phyloP scores from a whole-genome alignment of 2,797 vertebrate genomes.

The Botia kubotai region DNA sequence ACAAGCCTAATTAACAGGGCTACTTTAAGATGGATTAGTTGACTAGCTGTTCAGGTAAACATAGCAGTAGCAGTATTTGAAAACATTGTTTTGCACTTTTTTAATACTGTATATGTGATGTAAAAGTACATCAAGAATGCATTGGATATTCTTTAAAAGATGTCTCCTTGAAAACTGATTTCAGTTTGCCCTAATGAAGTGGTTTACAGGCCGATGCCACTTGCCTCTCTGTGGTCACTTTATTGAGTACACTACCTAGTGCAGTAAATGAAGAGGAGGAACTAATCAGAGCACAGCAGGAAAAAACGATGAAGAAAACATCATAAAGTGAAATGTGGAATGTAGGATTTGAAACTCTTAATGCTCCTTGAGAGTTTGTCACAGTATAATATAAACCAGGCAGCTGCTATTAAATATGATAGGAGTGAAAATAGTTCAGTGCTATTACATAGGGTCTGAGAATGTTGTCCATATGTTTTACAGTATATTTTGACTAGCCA shows the following conservation, averaged over 20 bases:
- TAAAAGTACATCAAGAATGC: slow-evolving; percentile 2
- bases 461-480: background rate
- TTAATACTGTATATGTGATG: background rate
- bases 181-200: slow-evolving; percentile 18
- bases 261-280: slow-evolving; percentile 15
- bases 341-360: background rate
- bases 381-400: background rate
- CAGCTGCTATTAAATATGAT: slow-evolving; percentile 3
- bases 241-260: background rate
- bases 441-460: background rate
- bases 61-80: too few relatives aligned
- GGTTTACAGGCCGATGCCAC: slow-evolving; percentile 1
- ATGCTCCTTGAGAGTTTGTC: background rate
- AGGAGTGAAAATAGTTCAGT: slow-evolving; percentile 8
- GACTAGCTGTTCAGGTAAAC: too few relatives aligned
- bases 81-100: too few relatives aligned
- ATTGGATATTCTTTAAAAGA: background rate
- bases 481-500: background rate
- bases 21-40: too few relatives aligned
- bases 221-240: slow-evolving; percentile 1
- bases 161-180: slow-evolving; percentile 2
- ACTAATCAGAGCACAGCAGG: background rate
- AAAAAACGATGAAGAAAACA: background rate
- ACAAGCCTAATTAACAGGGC: too few relatives aligned
- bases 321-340: background rate